phyloP scores from a whole-genome alignment of 2,888 invertebrate genomes.

The Eupithecia exiguata region DNA sequence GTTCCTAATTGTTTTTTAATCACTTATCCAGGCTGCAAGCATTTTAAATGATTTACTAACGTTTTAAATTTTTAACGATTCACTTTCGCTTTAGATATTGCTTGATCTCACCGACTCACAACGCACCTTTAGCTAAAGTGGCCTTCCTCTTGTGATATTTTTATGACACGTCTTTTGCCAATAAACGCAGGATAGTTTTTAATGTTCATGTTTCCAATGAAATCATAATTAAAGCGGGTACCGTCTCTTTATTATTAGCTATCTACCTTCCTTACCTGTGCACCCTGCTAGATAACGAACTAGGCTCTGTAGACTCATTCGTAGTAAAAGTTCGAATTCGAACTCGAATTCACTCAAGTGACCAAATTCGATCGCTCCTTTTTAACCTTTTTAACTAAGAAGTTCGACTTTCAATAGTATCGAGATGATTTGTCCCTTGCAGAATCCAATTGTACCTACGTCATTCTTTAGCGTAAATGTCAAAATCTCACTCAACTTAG shows the following conservation, averaged over 20 bases:
- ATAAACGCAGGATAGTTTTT: background rate
- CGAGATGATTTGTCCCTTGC: too few species aligned
- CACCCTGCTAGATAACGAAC: too few species aligned
- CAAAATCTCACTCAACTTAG: too few species aligned
- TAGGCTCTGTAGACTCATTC: too few species aligned
- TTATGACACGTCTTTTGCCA: background rate
- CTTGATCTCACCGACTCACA: background rate
- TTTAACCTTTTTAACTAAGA: too few species aligned
- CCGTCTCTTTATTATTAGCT: background rate
- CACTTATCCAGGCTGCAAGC: slow-evolving; percentile 8
- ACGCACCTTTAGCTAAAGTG: slow-evolving; percentile 3
- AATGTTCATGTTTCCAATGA: background rate
- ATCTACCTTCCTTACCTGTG: background rate
- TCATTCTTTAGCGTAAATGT: too few species aligned
- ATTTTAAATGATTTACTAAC: slow-evolving; percentile 2
- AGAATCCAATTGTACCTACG: too few species aligned
- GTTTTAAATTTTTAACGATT: slow-evolving; percentile 7
- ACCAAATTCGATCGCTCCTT: too few species aligned
- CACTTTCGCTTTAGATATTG: slow-evolving; percentile 18
- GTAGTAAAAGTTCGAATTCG: too few species aligned
- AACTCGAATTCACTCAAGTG: too few species aligned
- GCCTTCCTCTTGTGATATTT: background rate
- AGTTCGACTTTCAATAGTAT: too few species aligned
- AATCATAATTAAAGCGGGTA: background rate
- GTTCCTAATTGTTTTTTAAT: slow-evolving; percentile 27